Conservation (phyloP, 2,113 vertebrate species). For the Diadophis punctatus region DNA sequence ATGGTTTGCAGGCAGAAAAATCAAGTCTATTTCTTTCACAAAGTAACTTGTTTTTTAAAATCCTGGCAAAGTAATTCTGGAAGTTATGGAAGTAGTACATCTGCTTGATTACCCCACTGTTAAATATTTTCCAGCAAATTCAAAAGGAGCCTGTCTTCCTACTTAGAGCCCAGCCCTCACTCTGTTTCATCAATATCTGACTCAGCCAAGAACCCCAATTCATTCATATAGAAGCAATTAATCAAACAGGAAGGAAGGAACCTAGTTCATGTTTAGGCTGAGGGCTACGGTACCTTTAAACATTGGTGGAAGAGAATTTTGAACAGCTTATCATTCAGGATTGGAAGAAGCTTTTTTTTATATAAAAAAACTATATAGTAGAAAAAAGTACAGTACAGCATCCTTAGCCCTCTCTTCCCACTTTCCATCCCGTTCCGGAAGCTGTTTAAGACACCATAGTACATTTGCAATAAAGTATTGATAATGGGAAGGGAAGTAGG, state of each 20-base stretch:
- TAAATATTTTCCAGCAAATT: conserved; percentile 18
- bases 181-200: conserved; percentile 5
- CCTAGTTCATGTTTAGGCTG: neutral
- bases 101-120: conserved; percentile 29
- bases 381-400: neutral
- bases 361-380: neutral
- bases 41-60: neutral
- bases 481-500: neutral
- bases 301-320: neutral
- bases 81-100: conserved; percentile 23
- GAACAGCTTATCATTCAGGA: neutral
- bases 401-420: neutral
- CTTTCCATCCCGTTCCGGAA: neutral
- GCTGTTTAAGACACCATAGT: neutral
- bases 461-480: neutral
- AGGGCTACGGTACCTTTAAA: neutral
- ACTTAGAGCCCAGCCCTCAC: neutral
- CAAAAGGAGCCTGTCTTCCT: neutral
- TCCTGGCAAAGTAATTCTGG: neutral
- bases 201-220: conserved; percentile 25
- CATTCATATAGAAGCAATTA: neutral
- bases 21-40: conserved; percentile 3
- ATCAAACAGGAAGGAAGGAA: conserved; percentile 20
- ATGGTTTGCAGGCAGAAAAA: neutral
- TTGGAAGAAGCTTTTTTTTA: neutral